Evolutionary conservation across 2,113 vertebrate species (phyloP).

Genomic region (Oryctolagus cuniculus): mOryCun1.1 NC_091438.1:152506001-152506500

Average conservation of each 20-base stretch:
- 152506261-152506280: background rate
- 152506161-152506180: background rate
- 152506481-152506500: no score
- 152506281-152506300: background rate
- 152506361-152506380: background rate
- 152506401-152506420: no score
- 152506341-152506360: background rate
- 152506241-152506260: no score
- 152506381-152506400: no score
- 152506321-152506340: background rate
- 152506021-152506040: background rate
- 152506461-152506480: no score
- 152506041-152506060: background rate
- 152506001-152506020: background rate
- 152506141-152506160: background rate
- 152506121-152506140: background rate
- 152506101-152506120: background rate
- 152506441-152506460: no score
- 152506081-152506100: background rate
- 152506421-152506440: no score
- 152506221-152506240: background rate
- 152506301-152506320: background rate
- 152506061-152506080: constrained; percentile 17
- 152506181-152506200: background rate
- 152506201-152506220: background rate